Base-by-base conservation (phyloP, 2,113 vertebrate species). In the Ramphastos sulfuratus region DNA sequence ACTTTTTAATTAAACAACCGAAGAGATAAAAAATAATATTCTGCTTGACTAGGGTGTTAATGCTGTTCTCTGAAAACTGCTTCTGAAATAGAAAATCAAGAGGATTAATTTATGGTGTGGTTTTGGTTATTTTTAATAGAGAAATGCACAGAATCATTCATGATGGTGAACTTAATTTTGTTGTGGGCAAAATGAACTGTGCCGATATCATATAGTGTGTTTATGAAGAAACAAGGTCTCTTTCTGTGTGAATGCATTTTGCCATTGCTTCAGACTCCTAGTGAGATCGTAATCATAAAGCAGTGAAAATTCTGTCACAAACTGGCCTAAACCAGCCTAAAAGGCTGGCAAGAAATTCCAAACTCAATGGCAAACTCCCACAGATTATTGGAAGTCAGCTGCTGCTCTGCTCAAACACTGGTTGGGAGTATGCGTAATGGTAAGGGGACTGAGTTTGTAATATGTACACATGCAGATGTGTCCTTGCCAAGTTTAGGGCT, bases 371-470 rank as follows among this genome's bases (percentile, higher is more conserved):
- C 97, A 97, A 96, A 94, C 95, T 97, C 97, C 95, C 96, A 96
- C 94, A 97, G 89, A 94, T 95, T 97, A 95, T 95, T 96, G 83
- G 94, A 97, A 97, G 97, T 97, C 82, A 97, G 96, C 95, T 97
- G 91, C 95, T 96, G 90, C 96, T 92, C 92, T 19, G 18, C 94
- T 97, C 96, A 96, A 97, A 93, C 50, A 92, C 91, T 91, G 25
- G 27, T 18, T 81, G 82, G 7, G 19, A 66, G 3, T 67, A 76
- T 60, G 55, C 76, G 66, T 85, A 70, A 64, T 46, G 61, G 82
- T 48, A 94, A 91, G 28, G 85, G 20, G 39, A 84, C 17, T 35
- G 83, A 76, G 74, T 58, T 86, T 90, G 85, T 84, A 90, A 56
- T 65, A 35, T 17, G 8, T 6, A 88, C 54, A 88, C 0, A 3